Conservation (phyloP, 2,797 vertebrate genomes). For the Sebastes itinus region DNA sequence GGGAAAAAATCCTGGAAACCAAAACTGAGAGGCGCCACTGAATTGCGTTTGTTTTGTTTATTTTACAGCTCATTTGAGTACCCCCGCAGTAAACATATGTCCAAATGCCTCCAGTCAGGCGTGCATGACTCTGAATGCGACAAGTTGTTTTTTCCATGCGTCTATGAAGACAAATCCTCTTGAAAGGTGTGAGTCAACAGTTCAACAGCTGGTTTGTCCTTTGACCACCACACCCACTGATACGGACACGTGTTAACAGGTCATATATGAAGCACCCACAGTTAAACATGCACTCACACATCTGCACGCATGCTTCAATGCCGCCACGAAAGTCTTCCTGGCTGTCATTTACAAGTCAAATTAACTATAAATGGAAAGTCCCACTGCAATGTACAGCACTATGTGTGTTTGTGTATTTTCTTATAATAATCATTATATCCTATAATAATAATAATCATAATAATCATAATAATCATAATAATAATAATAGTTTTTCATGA, state of each 20-base stretch:
- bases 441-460: neutral
- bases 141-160: slow-evolving; percentile 1
- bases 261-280: slow-evolving; percentile 14
- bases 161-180: neutral
- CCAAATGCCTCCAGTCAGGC: slow-evolving; percentile 25
- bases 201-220: slow-evolving; percentile 19
- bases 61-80: slow-evolving; percentile 51
- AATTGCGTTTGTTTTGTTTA: slow-evolving; percentile 31
- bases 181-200: slow-evolving; percentile 3
- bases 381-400: neutral
- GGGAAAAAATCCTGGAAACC: neutral
- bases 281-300: slow-evolving; percentile 2
- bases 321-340: neutral
- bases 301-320: neutral
- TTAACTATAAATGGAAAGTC: slow-evolving; percentile 2
- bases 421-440: neutral
- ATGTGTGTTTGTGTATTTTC: neutral
- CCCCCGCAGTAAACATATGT: slow-evolving; percentile 24
- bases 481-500: neutral
- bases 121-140: neutral
- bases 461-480: no score
- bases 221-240: slow-evolving; percentile 45
- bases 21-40: slow-evolving; percentile 1
- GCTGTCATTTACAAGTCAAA: slow-evolving; percentile 61
- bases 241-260: slow-evolving; percentile 18